Percentiles rank a stretch among this genome's conserved stretches.
These are phyloP conservation scores for Paedocypris micromegethes DNA, from an alignment of 2,797 vertebrate genomes.

Conservation along the genomic window DNA sequence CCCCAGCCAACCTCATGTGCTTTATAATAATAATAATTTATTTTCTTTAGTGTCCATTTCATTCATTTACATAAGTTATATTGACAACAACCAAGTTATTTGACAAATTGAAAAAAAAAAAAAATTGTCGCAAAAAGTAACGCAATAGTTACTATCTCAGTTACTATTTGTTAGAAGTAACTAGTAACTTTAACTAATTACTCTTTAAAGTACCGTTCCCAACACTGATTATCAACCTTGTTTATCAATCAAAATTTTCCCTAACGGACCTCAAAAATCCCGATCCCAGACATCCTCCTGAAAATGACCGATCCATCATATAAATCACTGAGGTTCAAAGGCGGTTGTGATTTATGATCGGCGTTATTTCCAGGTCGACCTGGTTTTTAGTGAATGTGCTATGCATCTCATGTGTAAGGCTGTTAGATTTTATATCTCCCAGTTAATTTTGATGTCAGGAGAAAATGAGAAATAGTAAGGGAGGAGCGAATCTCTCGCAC, in stretches of 20 bases:
- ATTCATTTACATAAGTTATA: too few relatives aligned
- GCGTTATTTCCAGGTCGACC: conserved; percentile 25
- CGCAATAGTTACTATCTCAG: too few relatives aligned
- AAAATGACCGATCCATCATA: conserved; percentile 21
- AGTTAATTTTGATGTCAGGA: conserved; percentile 18
- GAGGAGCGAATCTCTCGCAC: conserved; percentile 1
- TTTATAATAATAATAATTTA: too few relatives aligned
- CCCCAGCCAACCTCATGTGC: too few relatives aligned
- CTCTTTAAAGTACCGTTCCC: too few relatives aligned
- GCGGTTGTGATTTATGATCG: conserved; percentile 32
- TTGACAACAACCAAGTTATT: too few relatives aligned
- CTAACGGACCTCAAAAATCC: conserved; percentile 36
- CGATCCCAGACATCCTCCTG: conserved; percentile 27
- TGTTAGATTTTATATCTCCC: conserved; percentile 26
- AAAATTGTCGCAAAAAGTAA: too few relatives aligned
- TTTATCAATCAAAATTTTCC: conserved; percentile 32
- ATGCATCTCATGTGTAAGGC: conserved; percentile 10
- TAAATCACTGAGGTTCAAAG: conserved; percentile 26
- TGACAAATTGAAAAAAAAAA: too few relatives aligned
- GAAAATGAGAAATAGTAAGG: conserved; percentile 1
- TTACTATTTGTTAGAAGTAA: too few relatives aligned
- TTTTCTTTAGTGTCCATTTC: too few relatives aligned
- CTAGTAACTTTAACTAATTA: too few relatives aligned
- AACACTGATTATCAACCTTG: background rate
- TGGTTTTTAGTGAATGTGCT: conserved; percentile 23